Base-by-base conservation (phyloP, 2,113 vertebrate species). In the Menidia beryllina region DNA sequence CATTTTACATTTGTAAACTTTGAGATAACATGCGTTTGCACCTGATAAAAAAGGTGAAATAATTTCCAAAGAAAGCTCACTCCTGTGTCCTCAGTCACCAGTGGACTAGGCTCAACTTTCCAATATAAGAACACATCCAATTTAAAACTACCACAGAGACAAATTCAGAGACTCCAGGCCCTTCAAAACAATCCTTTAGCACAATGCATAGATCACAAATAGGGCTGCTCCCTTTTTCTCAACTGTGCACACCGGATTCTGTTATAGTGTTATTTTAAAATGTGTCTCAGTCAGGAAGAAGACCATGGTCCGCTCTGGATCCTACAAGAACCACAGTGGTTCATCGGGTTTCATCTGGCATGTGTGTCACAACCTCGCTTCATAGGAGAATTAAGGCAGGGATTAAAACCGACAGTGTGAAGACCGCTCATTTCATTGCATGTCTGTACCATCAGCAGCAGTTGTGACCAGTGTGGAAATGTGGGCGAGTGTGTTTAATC, bases 81-180 rank as follows among this genome's bases (percentile, higher is more conserved):
- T 71, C 54, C 65, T 20, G 53, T 65, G 75, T 82, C 64, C 81
- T 84, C 63, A n/a, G 36, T 90, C 87, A 86, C 82, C 85, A 85
- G 21, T 74, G 70, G 63, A 81, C 77, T 68, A 72, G 60, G 59
- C 53, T 61, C 73, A 80, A 86, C 70, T 81, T 80, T 56, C 25
- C 3, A 53, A 20, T 49, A 69, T 41, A 74, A 77, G 38, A 87
- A 83, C 7, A 68, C 75, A 75, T 70, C 41, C 15, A 13, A 67
- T 52, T 68, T 51, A 58, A 76, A 70, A 64, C 66, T 74, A 76
- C 68, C 76, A 59, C 45, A 73, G 75, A 76, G 25, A 15, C 62
- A 74, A 81, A 80, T 54, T 64, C 51, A 48, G 53, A 1, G 38
- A 69, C 59, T 49, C 26, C 62, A 38, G 61, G 23, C 20, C 5